Base-by-base conservation (phyloP, 2,113 vertebrate species). In the Phoenicopterus ruber region DNA sequence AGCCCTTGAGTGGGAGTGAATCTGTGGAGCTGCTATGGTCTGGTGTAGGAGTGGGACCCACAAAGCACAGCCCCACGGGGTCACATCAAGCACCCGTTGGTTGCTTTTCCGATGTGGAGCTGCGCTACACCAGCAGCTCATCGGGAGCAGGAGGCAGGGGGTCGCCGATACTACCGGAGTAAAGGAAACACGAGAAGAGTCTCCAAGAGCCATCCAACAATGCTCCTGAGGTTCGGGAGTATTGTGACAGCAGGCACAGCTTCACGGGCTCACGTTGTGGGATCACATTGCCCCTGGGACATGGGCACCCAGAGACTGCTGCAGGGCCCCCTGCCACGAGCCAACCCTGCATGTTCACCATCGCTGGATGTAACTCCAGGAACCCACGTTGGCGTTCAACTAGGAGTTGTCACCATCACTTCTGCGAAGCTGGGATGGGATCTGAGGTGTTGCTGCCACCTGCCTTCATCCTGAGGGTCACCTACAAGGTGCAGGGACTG, bases 341-440 rank as follows among this genome's bases (percentile, higher is more conserved):
- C 40, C 40, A 54, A 1, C 21, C 16, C 18, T 0, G 0, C 44
- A 10, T 0, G 0, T 70, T 32, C 34, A 34, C 59, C 54, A 55
- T 73, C 34, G 18, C n/a, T 54, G 38, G 10, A 15, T 42, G 21
- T 32, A 61, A 49, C 22, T 38, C 36, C 31, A 31, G 74, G 49
- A 74, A 57, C 22, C 2, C 8, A 31, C 4, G 9, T 34, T n/a
- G 36, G 15, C 10, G 4, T 42, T 82, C 44, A 52, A 24, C 25
- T 5, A 47, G 25, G 38, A 72, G 46, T 6, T 42, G 8, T 49
- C 59, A 93, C 18, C 40, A 20, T 55, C 17, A 11, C 16, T 44
- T 54, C 59, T 66, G 25, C 40, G 40, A 46, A 72, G 44, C 38
- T 73, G n/a, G 25, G 31, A 61, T 88, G 66, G 80, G 8, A 61